Conservation (phyloP, 2,797 vertebrate genomes). For the Manis pentadactyla region DNA sequence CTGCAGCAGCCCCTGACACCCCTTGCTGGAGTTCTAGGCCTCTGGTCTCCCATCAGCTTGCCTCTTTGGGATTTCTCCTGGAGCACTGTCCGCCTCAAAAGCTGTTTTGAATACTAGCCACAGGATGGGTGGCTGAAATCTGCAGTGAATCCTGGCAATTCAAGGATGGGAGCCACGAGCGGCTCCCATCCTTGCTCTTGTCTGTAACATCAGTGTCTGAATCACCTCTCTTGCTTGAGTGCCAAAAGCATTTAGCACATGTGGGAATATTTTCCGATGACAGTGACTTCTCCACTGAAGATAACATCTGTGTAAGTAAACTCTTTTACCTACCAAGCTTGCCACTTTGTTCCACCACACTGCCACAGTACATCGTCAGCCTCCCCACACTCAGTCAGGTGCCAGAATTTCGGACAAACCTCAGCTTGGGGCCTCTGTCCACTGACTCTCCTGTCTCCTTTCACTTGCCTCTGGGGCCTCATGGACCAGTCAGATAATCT, state of each 20-base stretch:
- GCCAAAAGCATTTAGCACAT: background rate
- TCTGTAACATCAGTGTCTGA: background rate
- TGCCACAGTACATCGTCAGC: background rate
- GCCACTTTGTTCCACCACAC: background rate
- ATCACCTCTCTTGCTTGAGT: background rate
- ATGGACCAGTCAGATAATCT: background rate
- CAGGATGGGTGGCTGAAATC: background rate
- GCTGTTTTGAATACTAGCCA: background rate
- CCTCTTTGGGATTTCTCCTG: background rate
- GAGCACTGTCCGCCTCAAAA: background rate
- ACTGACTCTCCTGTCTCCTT: background rate
- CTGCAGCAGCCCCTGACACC: background rate
- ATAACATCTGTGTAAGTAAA: slow-evolving; percentile 62
- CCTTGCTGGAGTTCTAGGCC: background rate
- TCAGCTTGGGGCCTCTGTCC: background rate
- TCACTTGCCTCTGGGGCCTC: background rate
- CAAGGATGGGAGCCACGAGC: background rate
- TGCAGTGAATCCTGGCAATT: background rate
- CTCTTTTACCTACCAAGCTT: slow-evolving; percentile 5
- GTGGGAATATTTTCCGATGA: slow-evolving; percentile 66
- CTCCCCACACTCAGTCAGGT: background rate
- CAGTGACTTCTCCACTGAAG: background rate
- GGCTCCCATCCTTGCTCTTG: background rate
- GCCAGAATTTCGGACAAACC: background rate
- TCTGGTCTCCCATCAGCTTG: background rate